Conservation (phyloP, 2,113 vertebrate species). For the Sorex araneus region DNA sequence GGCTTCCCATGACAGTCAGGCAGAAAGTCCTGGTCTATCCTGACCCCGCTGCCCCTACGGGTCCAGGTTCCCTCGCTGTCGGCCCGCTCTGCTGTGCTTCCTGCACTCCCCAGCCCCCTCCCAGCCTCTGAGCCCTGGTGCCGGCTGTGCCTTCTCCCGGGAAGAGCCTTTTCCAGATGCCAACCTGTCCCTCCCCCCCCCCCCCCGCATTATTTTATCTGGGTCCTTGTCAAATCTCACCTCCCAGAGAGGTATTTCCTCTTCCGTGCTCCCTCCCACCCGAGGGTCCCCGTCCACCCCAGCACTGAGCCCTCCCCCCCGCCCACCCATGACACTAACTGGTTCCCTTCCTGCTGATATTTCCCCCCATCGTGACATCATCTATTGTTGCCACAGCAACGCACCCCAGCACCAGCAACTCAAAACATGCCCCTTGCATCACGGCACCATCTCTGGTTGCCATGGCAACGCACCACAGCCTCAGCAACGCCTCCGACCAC, state of each 20-base stretch:
- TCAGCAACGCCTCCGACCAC: too few relatives aligned
- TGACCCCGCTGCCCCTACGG: fast-evolving
- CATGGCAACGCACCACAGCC: too few relatives aligned
- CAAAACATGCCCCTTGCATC: too few relatives aligned
- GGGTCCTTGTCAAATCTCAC: neutral
- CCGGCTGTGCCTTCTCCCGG: neutral
- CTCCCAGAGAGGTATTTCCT: neutral
- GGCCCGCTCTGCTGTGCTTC: neutral
- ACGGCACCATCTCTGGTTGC: neutral
- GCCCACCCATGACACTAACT: too few relatives aligned
- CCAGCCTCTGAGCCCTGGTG: neutral
- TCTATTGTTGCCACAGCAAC: neutral
- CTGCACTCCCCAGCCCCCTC: neutral
- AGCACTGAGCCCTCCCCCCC: too few relatives aligned
- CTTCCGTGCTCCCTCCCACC: too few relatives aligned
- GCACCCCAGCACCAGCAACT: too few relatives aligned
- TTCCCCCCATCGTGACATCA: neutral
- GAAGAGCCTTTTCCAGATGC: neutral
- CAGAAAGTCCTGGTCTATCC: neutral
- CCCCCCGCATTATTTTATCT: too few relatives aligned
- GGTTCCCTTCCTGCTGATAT: neutral
- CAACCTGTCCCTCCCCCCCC: neutral
- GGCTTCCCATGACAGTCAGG: neutral
- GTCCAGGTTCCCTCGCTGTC: too few relatives aligned
- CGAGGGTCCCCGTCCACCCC: too few relatives aligned